Conservation (phyloP, 2,113 vertebrate species). For the Sigmodon hispidus region DNA sequence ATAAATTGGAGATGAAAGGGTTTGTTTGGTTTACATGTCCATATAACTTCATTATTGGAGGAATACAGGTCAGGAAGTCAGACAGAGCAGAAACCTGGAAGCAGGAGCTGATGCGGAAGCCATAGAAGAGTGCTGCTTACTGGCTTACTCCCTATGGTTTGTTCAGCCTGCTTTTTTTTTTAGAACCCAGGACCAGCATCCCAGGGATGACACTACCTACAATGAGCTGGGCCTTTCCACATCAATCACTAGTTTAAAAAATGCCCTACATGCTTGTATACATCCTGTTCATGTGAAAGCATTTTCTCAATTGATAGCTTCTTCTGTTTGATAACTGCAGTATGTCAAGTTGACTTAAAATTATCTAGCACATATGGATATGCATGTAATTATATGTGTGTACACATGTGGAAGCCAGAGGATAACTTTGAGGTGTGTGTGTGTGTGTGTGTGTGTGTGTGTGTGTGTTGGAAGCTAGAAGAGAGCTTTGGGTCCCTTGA, state of each 20-base stretch:
- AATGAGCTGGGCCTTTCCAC: not conserved
- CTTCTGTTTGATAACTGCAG: not conserved
- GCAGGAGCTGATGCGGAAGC: not conserved
- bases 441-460: not conserved
- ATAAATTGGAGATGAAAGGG: too few relatives aligned
- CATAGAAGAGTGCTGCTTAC: not conserved
- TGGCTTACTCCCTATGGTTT: not conserved
- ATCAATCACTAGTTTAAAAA: not conserved
- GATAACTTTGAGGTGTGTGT: not conserved
- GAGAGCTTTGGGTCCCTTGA: not conserved
- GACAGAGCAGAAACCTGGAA: not conserved
- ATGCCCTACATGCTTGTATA: not conserved
- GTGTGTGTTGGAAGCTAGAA: not conserved
- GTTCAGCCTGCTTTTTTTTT: not conserved
- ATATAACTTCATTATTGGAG: not conserved
- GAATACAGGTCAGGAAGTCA: not conserved
- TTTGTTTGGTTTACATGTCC: not conserved
- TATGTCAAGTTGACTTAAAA: too few relatives aligned
- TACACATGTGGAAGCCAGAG: not conserved
- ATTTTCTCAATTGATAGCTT: not conserved
- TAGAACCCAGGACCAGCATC: not conserved
- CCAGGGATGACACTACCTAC: too few relatives aligned
- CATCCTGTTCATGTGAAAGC: not conserved
- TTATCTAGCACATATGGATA: not conserved
- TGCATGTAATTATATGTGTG: not conserved